Percentiles rank a stretch among this genome's conserved stretches.
These are phyloP conservation scores for Acrocephalus kingi DNA, from an alignment of 2,113 vertebrate species.

Conservation along the genomic window DNA sequence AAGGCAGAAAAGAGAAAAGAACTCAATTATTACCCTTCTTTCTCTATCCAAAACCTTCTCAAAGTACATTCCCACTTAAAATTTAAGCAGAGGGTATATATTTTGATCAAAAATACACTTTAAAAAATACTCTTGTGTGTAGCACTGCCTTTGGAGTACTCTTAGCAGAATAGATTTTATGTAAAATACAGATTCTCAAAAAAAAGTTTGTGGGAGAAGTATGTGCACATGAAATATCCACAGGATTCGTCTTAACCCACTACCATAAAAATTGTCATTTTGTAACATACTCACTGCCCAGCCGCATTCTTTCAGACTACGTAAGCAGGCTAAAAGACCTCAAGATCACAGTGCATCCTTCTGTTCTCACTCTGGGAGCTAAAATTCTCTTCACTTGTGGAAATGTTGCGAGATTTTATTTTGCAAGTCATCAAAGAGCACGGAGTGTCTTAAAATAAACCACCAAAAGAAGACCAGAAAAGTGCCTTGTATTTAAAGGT, in stretches of 20 bases:
- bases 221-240: accelerated
- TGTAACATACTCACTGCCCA: neutral
- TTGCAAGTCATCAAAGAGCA: neutral
- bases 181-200: neutral
- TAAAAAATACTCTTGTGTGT: neutral
- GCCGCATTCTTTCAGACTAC: neutral
- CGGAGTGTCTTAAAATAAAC: neutral
- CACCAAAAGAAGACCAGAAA: neutral
- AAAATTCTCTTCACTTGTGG: neutral
- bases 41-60: neutral
- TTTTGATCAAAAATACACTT: neutral
- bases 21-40: neutral
- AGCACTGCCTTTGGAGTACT: neutral
- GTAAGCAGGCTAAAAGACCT: neutral
- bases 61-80: neutral
- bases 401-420: neutral
- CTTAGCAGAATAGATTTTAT: neutral
- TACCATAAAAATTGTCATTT: neutral
- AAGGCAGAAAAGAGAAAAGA: neutral
- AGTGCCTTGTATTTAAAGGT: neutral
- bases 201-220: neutral
- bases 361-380: neutral
- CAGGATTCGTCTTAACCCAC: neutral
- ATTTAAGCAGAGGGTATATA: neutral
- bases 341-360: neutral